Evolutionary conservation across 2,113 vertebrate genomes (phyloP), one percentile per base, ranked within the genome.

Genomic region (Varanus komodoensis): DNA sequence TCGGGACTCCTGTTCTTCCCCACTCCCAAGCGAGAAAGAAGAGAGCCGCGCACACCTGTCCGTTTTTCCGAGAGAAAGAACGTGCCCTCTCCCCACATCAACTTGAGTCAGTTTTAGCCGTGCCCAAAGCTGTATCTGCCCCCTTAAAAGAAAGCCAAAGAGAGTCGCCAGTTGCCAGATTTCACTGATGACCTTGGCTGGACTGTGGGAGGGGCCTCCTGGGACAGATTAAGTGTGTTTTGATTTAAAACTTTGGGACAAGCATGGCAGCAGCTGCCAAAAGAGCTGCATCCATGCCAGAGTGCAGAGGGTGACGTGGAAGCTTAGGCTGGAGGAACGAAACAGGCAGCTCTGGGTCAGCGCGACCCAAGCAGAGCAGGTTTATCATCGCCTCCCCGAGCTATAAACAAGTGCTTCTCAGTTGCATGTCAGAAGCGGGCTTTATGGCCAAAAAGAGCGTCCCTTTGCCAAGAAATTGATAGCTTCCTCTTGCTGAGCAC

Each of bases 351-450:
- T 11, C 64, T 27, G 86, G 86, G 90, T 91, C 90, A 0, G 0
- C 0, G 64, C 32, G 91, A 93, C 91, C 64, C 1, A 0, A 32
- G 29, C 6, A 0, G 4, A 89, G 75, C 1, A 6, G 88, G 74
- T 87, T 80, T 61, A 25, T 84, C 73, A 3, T 92, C 91, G 52
- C 96, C 90, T 93, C 91, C 74, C 75, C 48, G 75, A 78, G 75
- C 96, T 95, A 95, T 97, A 97, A 97, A 97, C 93, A 94, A 79
- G 68, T 88, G 84, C 86, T 29, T 95, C 96, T 97, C 91, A 1
- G 90, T 95, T 95, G 95, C 95, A 89, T 78, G 68, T 88, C 54
- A 73, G 90, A 78, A 48, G 8, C 61, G 81, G 74, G 44, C 88
- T 50, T 29, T 6, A 12, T 73, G 86, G 87, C 48, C 29, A 29